Percentiles rank a stretch among this genome's conserved stretches.
These are phyloP conservation scores for Clavelina lepadiformis DNA, from an alignment of 23 tunicate genomes.

Conservation along the genomic window DNA sequence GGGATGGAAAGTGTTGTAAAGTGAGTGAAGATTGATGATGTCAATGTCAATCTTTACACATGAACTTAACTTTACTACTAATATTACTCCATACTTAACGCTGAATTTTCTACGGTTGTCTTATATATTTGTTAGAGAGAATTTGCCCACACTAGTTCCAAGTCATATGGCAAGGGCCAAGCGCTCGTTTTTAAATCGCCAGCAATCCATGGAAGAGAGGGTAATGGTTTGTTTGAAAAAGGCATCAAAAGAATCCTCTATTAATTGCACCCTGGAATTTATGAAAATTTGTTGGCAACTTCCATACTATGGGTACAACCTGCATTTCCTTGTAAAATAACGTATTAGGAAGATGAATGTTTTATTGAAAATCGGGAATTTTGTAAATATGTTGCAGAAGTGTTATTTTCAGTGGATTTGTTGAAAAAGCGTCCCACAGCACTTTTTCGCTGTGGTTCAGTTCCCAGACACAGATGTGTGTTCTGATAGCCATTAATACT, in stretches of 20 bases:
- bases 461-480: conserved; percentile 27
- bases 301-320: conserved; percentile 81
- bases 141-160: conserved; percentile 61
- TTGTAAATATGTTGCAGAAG: too few relatives aligned
- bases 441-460: conserved; percentile 36
- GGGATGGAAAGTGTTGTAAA: conserved; percentile 31
- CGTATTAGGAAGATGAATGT: background rate
- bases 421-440: conserved; percentile 44
- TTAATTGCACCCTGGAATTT: conserved; percentile 48
- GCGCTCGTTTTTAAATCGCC: conserved; percentile 44
- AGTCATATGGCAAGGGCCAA: conserved; percentile 35
- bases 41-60: background rate
- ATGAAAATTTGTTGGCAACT: conserved; percentile 95
- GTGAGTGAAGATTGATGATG: conserved; percentile 15
- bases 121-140: conserved; percentile 33
- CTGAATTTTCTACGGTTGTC: too few relatives aligned
- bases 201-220: conserved; percentile 67
- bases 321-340: background rate
- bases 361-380: background rate
- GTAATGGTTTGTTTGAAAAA: conserved; percentile 35
- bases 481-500: conserved; percentile 72
- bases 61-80: background rate
- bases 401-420: conserved; percentile 72
- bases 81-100: background rate
- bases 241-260: conserved; percentile 20